A percentile compares a stretch with the other conserved stretches of the same genome.
Conservation (phyloP, 2,113 vertebrate genomes). For the Mustela lutreola region DNA sequence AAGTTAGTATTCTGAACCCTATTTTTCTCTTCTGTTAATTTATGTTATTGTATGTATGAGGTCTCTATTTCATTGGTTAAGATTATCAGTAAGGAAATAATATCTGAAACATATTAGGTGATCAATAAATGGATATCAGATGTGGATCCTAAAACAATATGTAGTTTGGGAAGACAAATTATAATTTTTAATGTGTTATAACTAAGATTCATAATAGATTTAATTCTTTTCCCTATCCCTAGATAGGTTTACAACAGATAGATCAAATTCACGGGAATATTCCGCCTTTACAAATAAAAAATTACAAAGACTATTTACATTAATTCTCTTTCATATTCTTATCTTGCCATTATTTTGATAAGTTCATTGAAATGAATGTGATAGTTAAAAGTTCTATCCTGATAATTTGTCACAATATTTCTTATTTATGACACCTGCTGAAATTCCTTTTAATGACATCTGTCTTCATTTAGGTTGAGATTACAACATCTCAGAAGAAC, state of each 20-base stretch:
- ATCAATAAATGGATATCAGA: background rate
- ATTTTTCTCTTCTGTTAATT: background rate
- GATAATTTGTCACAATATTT: background rate
- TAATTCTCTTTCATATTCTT: background rate
- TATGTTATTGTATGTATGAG: background rate
- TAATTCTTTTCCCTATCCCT: background rate
- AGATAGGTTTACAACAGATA: background rate
- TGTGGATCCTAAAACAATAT: background rate
- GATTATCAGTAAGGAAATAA: background rate
- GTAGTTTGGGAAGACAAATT: background rate
- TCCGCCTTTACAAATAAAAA: background rate
- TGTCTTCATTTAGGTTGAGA: constrained; percentile 27
- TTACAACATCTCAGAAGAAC: background rate
- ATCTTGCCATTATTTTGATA: background rate
- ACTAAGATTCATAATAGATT: background rate
- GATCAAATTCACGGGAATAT: background rate
- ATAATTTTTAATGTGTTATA: background rate
- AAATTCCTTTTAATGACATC: constrained; percentile 31
- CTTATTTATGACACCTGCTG: background rate
- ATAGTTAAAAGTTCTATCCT: constrained; percentile 19
- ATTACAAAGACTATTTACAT: background rate
- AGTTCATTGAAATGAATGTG: background rate
- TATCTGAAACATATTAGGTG: background rate
- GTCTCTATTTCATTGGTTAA: background rate
- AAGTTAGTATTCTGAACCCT: background rate